These are phyloP conservation scores for Ligdia adustata DNA, from an alignment of 2,888 invertebrate genomes.

Conservation along the genomic window DNA sequence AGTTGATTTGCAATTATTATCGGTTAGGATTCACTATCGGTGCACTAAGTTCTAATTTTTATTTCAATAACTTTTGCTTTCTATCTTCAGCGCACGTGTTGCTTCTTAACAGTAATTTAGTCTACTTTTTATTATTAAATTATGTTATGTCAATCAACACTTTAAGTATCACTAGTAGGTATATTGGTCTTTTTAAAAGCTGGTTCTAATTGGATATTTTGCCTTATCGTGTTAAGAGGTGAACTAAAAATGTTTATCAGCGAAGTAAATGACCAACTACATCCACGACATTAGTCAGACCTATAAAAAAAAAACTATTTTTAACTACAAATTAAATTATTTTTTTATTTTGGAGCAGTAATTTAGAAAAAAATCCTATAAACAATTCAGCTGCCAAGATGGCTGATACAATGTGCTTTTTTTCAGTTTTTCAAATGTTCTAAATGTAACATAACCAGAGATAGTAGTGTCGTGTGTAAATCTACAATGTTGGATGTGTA, in stretches of 20 bases:
- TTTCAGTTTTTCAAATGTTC: constrained; percentile 8
- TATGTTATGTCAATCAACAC: no score
- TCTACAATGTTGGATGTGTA: constrained; percentile 8
- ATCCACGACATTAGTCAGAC: neutral
- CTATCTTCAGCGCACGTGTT: no score
- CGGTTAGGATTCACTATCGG: no score
- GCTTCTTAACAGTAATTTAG: no score
- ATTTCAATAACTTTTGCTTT: no score
- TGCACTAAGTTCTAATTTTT: no score
- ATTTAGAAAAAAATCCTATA: constrained; percentile 13
- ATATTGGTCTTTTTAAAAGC: no score
- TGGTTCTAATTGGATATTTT: no score
- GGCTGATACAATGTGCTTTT: constrained; percentile 7
- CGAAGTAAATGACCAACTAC: neutral
- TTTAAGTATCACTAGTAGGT: no score
- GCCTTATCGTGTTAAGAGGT: no score
- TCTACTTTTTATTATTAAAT: no score
- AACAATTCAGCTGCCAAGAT: constrained; percentile 18
- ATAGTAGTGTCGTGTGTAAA: constrained; percentile 52
- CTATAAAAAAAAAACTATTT: neutral
- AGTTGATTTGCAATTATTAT: no score
- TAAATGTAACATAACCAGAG: neutral
- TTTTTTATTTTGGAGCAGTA: constrained; percentile 3
- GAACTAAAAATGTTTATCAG: neutral
- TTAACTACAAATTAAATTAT: neutral